A percentile compares a stretch with the other conserved stretches of the same genome.
Evolutionary conservation across 2,113 vertebrate species (phyloP).

Genomic region (Phyllostomus hastatus): DNA sequence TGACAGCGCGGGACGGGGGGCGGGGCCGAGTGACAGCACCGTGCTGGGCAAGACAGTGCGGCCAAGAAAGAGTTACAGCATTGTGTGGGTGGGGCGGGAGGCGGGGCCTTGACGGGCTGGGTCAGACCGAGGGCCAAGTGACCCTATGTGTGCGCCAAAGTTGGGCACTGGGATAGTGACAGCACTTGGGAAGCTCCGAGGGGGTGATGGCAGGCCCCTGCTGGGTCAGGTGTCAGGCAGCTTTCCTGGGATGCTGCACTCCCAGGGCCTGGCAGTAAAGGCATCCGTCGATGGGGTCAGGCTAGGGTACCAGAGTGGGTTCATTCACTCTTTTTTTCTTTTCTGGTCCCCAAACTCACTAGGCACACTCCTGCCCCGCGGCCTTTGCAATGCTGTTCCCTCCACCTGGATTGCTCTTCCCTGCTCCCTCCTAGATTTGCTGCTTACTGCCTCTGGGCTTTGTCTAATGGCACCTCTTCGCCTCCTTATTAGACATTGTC

Average conservation of each 20-base stretch:
- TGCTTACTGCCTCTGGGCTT: not conserved
- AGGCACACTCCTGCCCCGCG: not conserved
- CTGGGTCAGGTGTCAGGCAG: not conserved
- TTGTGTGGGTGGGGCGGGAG: slow-evolving; percentile 48
- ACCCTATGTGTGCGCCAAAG: slow-evolving; percentile 77
- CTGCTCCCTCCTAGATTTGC: not conserved
- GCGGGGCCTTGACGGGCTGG: not conserved
- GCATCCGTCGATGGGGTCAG: not conserved
- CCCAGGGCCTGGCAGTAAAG: not conserved
- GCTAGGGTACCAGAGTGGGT: not conserved
- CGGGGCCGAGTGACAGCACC: not conserved
- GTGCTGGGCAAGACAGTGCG: not conserved
- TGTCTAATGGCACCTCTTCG: not conserved
- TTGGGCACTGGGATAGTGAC: slow-evolving; percentile 64
- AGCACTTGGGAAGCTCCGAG: slow-evolving; percentile 52
- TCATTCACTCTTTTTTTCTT: not conserved
- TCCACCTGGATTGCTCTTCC: not conserved
- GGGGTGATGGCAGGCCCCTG: not conserved
- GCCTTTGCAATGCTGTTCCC: not conserved
- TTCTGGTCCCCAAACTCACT: not conserved
- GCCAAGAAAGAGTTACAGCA: not conserved
- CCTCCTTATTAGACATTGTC: not conserved
- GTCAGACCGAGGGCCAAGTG: slow-evolving; percentile 66
- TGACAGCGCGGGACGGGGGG: not conserved
- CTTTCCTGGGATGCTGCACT: not conserved